Evolutionary conservation across 2,797 vertebrate species (phyloP), one percentile per base, ranked within the genome.

Genomic region (Sebastes diaconus): DNA sequence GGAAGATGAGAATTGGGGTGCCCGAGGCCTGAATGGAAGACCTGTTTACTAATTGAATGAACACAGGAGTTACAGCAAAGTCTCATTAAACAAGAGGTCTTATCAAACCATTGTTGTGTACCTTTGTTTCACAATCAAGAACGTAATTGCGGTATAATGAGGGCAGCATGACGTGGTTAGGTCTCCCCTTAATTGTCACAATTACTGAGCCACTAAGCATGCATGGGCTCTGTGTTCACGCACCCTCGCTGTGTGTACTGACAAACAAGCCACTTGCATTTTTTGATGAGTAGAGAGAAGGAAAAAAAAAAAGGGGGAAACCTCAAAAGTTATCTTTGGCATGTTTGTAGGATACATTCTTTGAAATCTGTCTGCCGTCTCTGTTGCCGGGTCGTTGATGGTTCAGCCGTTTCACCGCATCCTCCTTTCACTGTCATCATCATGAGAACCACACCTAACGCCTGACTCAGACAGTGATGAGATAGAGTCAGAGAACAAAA

Each of bases 1-100:
- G 85, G 86, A 93, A 93, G 92, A 92, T 90, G 80, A 93, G 90
- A 89, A 88, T 83, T 89, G 81, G 92, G 89, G 81, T 92, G 83
- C 87, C 70, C 52, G 8, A 42, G 67, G 70, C 74, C 87, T 95
- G 92, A 96, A 95, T 95, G 84, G 89, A 85, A 84, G 92, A 92
- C 86, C 92, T 93, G 94, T 94, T 95, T 92, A 91, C 94, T 94
- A 94, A 95, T 91, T 94, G 89, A 95, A 92, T 84, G 90, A 94
- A 94, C 86, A 80, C 93, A 94, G 75, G 91, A 95, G 92, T 94
- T 94, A 93, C 84, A 91, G 81, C 80, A 94, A 92, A 95, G 92
- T 95, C 92, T 92, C 92, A 92, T 93, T 95, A 92, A 95, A 93
- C 88, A 93, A 87, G 89, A 87, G 90, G 83, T 92, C 85, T 90